phyloP scores from a whole-genome alignment of 2,113 vertebrate species.

The Antigone vipio region DNA sequence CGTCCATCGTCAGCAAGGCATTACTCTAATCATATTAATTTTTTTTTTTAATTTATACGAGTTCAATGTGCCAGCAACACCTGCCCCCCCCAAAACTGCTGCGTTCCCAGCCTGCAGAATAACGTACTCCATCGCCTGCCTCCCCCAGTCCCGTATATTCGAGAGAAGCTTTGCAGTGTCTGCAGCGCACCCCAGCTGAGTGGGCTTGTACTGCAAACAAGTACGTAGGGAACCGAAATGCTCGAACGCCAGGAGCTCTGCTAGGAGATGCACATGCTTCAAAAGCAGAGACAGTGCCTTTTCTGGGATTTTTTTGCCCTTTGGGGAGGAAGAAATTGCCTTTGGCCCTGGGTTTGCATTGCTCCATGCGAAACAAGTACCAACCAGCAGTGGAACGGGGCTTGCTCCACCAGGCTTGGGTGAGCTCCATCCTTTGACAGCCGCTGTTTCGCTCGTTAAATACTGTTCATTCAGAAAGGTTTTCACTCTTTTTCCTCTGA shows the following conservation, averaged over 20 bases:
- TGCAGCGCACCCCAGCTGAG: background rate
- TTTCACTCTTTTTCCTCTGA: background rate
- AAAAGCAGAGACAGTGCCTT: background rate
- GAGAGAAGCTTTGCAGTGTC: background rate
- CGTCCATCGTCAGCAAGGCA: accelerated
- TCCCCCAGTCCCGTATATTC: background rate
- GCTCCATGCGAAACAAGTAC: background rate
- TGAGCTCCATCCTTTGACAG: background rate
- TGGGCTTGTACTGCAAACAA: background rate
- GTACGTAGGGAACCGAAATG: background rate
- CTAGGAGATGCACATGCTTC: no score
- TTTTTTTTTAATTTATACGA: background rate
- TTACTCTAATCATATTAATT: background rate
- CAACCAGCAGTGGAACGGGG: background rate
- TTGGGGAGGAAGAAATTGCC: background rate
- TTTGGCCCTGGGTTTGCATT: background rate
- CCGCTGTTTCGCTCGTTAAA: background rate
- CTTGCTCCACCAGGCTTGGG: background rate
- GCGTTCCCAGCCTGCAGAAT: background rate
- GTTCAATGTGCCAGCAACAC: background rate
- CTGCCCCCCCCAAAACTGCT: background rate
- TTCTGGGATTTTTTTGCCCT: background rate
- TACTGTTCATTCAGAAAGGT: background rate
- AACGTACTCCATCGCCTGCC: background rate
- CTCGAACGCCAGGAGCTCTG: background rate